These are phyloP conservation scores for Alsophila aescularia DNA, from an alignment of 2,888 invertebrate species.

Conservation along the genomic window DNA sequence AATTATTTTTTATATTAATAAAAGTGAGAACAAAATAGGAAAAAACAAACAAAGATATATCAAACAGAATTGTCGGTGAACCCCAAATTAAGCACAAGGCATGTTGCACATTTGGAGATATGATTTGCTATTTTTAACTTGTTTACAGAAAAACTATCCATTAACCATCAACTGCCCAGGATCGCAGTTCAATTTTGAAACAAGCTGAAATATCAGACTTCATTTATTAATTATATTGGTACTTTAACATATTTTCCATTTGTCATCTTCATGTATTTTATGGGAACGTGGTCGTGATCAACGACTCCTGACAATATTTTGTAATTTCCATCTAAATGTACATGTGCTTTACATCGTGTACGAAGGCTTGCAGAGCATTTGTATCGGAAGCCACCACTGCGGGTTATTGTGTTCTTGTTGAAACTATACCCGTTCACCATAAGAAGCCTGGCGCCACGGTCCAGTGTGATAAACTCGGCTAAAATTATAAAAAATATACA, in stretches of 20 bases:
- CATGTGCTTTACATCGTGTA: conserved; percentile 11
- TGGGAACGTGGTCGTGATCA: conserved; percentile 13
- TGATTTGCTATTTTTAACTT: too few species aligned
- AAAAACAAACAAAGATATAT: too few species aligned
- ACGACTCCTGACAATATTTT: not conserved
- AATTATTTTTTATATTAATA: too few species aligned
- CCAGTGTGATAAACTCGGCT: conserved; percentile 2
- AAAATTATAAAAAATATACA: not conserved
- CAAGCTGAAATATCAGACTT: too few species aligned
- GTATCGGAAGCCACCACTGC: conserved; percentile 8
- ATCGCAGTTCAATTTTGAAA: too few species aligned
- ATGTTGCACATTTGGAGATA: too few species aligned
- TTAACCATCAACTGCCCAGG: too few species aligned
- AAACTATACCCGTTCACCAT: conserved; percentile 6
- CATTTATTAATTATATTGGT: not conserved
- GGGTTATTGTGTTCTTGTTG: not conserved
- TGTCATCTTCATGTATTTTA: not conserved
- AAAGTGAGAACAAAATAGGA: too few species aligned
- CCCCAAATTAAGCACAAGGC: too few species aligned
- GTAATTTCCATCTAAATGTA: not conserved
- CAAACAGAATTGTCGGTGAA: too few species aligned
- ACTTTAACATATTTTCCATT: not conserved
- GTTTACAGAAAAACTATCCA: too few species aligned
- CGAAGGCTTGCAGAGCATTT: conserved; percentile 1
- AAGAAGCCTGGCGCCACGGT: not conserved